Percentiles rank a stretch among this genome's conserved stretches.
Conservation (phyloP, 2,888 invertebrate species). For the Hydroisotoma schaefferi region DNA sequence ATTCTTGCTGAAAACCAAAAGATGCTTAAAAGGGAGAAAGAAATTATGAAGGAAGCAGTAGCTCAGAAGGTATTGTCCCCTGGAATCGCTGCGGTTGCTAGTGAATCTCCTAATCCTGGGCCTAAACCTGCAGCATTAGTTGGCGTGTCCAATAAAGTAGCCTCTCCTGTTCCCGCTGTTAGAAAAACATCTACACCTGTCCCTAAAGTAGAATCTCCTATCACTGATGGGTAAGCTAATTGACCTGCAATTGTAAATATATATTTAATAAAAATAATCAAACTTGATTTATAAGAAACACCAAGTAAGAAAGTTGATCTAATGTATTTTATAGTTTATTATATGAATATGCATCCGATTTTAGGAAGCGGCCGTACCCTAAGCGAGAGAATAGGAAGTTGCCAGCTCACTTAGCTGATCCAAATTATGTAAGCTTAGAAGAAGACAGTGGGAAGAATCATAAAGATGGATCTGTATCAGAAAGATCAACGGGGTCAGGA, state of each 20-base stretch:
- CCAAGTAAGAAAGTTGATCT: conserved; percentile 3
- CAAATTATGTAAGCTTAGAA: conserved; percentile 47
- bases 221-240: conserved; percentile 3
- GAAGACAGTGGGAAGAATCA: conserved; percentile 31
- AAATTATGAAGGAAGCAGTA: conserved; percentile 42
- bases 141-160: not conserved
- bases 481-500: conserved; percentile 3
- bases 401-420: conserved; percentile 59
- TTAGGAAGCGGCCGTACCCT: conserved; percentile 16
- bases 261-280: not conserved
- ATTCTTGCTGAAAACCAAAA: conserved; percentile 51
- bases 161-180: not conserved
- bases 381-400: conserved; percentile 57
- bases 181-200: not conserved
- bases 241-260: not conserved
- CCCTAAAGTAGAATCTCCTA: conserved; percentile 1
- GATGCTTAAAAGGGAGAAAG: conserved; percentile 50
- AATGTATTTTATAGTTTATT: conserved; percentile 1
- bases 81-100: not conserved
- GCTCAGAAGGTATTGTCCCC: conserved; percentile 18
- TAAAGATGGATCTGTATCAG: conserved; percentile 2
- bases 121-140: conserved; percentile 7
- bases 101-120: conserved; percentile 3
- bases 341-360: not conserved
- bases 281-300: not conserved